A percentile compares a stretch with the other conserved stretches of the same genome.
phyloP scores from a whole-genome alignment of 2,797 vertebrate genomes.

The Menidia menidia region DNA sequence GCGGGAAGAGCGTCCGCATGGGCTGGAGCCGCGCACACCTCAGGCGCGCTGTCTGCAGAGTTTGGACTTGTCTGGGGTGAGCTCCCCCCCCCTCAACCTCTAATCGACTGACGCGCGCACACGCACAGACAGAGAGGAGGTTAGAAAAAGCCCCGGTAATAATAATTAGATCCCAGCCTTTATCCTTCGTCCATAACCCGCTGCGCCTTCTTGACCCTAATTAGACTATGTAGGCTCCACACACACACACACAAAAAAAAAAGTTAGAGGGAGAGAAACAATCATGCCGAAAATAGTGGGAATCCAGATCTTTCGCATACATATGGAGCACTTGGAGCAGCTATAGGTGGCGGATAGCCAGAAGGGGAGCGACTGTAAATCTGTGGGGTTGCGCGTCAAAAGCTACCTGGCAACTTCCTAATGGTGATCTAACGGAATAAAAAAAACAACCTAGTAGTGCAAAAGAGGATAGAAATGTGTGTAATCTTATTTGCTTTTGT shows the following conservation, averaged over 20 bases:
- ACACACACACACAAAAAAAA: constrained; percentile 23
- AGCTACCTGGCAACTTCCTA: constrained; percentile 65
- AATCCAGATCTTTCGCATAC: constrained; percentile 59
- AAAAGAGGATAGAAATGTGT: background rate
- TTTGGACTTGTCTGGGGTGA: constrained; percentile 44
- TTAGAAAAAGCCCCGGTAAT: constrained; percentile 64
- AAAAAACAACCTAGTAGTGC: background rate
- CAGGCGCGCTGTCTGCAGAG: constrained; percentile 73
- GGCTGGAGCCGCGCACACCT: constrained; percentile 70
- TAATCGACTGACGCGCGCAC: constrained; percentile 45
- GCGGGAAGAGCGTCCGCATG: constrained; percentile 47
- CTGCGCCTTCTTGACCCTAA: constrained; percentile 52
- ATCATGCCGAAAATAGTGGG: constrained; percentile 31
- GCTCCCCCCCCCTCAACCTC: constrained; percentile 51
- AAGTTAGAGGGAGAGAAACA: constrained; percentile 60
- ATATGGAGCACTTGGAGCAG: constrained; percentile 58
- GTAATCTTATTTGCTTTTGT: background rate
- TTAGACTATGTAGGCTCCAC: constrained; percentile 32
- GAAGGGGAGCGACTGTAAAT: constrained; percentile 41
- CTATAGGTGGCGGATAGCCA: constrained; percentile 56
- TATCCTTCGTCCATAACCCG: constrained; percentile 72
- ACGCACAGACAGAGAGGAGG: constrained; percentile 55
- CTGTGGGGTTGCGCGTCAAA: constrained; percentile 37
- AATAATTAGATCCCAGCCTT: constrained; percentile 70
- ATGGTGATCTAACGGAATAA: constrained; percentile 7